A percentile compares a stretch with the other conserved stretches of the same genome.
These are phyloP conservation scores for Panagrolaimus sp. DNA, from an alignment of 1,140 invertebrate genomes.

Conservation along the genomic window DNA sequence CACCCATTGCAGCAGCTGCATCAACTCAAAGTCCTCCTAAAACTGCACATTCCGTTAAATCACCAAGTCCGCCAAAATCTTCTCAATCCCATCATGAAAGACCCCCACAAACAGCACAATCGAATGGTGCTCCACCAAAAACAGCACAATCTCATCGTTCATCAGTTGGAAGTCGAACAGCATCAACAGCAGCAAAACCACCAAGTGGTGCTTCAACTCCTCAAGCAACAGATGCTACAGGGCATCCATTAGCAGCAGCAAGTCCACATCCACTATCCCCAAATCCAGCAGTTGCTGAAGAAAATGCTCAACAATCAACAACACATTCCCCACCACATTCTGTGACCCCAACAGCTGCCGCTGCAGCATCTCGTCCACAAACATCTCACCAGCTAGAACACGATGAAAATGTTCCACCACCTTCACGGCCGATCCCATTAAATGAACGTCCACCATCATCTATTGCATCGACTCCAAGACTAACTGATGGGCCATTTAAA, in stretches of 20 bases:
- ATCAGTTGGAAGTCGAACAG: constrained; percentile 11
- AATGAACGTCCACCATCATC: constrained; percentile 18
- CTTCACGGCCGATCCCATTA: not conserved
- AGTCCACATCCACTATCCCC: not conserved
- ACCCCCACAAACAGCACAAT: not conserved
- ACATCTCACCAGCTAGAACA: not conserved
- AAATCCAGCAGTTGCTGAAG: not conserved
- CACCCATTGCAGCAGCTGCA: not conserved
- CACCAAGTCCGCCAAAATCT: not conserved
- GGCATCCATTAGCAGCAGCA: no score
- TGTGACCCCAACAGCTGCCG: not conserved
- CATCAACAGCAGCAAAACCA: constrained; percentile 12
- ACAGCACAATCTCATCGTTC: not conserved
- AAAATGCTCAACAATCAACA: not conserved
- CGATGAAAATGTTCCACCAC: not conserved
- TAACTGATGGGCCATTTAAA: constrained; percentile 5
- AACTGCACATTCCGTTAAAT: not conserved
- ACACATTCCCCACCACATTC: not conserved
- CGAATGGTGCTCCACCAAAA: not conserved
- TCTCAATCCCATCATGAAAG: not conserved
- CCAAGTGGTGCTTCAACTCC: constrained; percentile 11
- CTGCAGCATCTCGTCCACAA: not conserved
- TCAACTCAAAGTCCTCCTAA: not conserved
- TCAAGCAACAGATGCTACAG: not conserved
- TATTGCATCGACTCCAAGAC: constrained; percentile 19